A percentile compares a stretch with the other conserved stretches of the same genome.
These are phyloP conservation scores for Alcis repandata DNA, from an alignment of 2,888 invertebrate genomes.

Conservation along the genomic window DNA sequence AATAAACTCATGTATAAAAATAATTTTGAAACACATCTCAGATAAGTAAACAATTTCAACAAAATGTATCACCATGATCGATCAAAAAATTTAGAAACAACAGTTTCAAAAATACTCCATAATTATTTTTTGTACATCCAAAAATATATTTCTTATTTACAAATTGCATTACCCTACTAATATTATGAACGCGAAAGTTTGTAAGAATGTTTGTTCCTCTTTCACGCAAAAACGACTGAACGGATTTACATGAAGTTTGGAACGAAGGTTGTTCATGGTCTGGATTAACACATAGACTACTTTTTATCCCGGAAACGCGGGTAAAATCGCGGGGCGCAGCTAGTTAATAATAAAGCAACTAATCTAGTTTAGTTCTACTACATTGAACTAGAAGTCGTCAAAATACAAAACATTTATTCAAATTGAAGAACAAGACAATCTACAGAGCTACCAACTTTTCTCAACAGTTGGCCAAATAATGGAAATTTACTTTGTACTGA, in stretches of 20 bases:
- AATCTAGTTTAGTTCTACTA: constrained; percentile 22
- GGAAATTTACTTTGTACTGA: not conserved
- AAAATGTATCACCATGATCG: constrained; percentile 67
- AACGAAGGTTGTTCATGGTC: too few species aligned
- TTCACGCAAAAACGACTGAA: too few species aligned
- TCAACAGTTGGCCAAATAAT: not conserved
- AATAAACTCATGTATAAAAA: constrained; percentile 75
- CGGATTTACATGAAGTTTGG: too few species aligned
- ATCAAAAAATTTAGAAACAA: constrained; percentile 72
- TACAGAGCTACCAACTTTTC: not conserved
- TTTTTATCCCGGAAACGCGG: too few species aligned
- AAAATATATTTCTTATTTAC: constrained; percentile 80
- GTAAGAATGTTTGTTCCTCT: too few species aligned
- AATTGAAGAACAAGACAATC: not conserved
- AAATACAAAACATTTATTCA: not conserved
- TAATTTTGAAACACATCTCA: constrained; percentile 75
- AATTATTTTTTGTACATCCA: constrained; percentile 66
- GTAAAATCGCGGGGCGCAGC: too few species aligned
- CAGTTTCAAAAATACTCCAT: constrained; percentile 83
- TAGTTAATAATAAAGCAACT: constrained; percentile 34
- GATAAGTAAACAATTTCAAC: constrained; percentile 72
- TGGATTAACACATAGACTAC: too few species aligned
- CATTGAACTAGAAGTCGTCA: constrained; percentile 9
- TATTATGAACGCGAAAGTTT: too few species aligned
- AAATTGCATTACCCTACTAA: constrained; percentile 58